phyloP scores from a whole-genome alignment of 2,888 invertebrate species.

The Chelonus formosanus region DNA sequence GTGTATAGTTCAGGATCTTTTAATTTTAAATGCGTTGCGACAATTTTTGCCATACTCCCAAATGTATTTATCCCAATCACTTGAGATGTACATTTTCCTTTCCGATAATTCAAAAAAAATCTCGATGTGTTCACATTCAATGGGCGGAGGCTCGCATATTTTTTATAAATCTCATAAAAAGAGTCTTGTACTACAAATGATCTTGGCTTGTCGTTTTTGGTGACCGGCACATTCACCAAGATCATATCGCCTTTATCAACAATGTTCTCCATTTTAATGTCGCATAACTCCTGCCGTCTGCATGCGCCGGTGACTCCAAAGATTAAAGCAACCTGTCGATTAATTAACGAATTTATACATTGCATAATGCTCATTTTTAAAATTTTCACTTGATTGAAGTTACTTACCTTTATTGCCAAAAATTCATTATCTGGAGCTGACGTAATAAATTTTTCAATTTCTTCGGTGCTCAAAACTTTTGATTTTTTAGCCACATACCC shows the following conservation, averaged over 20 bases:
- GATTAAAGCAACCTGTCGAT: slow-evolving; percentile 28
- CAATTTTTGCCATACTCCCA: slow-evolving; percentile 37
- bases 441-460: no score
- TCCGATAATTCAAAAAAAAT: no score
- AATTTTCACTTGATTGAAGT: no score
- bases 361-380: no score
- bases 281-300: slow-evolving; percentile 24
- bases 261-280: slow-evolving; percentile 27
- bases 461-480: no score
- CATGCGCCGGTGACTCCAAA: slow-evolving; percentile 32
- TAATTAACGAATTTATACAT: no score
- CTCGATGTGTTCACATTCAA: no score
- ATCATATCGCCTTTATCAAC: slow-evolving; percentile 30
- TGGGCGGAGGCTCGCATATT: no score
- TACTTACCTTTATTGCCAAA: no score
- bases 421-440: no score
- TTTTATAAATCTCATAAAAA: slow-evolving; percentile 25
- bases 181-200: slow-evolving; percentile 29
- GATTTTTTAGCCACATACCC: no score
- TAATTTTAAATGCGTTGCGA: slow-evolving; percentile 38
- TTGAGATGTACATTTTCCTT: slow-evolving; percentile 28
- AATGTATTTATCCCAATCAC: slow-evolving; percentile 43
- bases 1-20: slow-evolving; percentile 40
- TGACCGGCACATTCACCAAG: slow-evolving; percentile 29
- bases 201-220: slow-evolving; percentile 18